Conservation (phyloP, 2,797 vertebrate genomes). For the Pseudomugil tenellus region DNA sequence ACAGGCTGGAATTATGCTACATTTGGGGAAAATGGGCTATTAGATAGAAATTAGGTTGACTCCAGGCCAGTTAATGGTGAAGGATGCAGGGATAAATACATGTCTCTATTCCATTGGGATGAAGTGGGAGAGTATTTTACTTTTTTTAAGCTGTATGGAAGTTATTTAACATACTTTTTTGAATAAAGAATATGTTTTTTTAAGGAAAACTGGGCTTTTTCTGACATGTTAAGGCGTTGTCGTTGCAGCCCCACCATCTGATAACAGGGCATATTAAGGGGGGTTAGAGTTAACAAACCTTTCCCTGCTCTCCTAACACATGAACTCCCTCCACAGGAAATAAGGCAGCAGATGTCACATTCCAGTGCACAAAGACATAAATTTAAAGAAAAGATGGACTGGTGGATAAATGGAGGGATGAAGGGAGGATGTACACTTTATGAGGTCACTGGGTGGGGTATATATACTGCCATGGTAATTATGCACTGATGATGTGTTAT, state of each 20-base stretch:
- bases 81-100: slow-evolving; percentile 53
- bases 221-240: slow-evolving; percentile 15
- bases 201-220: neutral
- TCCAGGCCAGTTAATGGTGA: slow-evolving; percentile 47
- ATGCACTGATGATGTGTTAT: slow-evolving; percentile 16
- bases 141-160: neutral
- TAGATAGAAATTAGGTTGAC: slow-evolving; percentile 66
- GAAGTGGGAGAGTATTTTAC: slow-evolving; percentile 44
- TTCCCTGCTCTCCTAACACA: slow-evolving; percentile 38
- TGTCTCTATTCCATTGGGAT: slow-evolving; percentile 32
- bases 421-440: slow-evolving; percentile 23
- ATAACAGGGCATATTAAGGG: slow-evolving; percentile 18
- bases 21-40: slow-evolving; percentile 53
- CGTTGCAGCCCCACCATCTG: slow-evolving; percentile 25
- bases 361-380: slow-evolving; percentile 44
- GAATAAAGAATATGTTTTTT: slow-evolving; percentile 8
- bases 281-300: slow-evolving; percentile 11
- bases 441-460: slow-evolving; percentile 49
- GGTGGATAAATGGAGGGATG: slow-evolving; percentile 12
- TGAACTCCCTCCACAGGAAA: slow-evolving; percentile 71
- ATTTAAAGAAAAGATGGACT: slow-evolving; percentile 57
- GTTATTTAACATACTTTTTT: neutral
- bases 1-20: slow-evolving; percentile 66
- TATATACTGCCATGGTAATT: slow-evolving; percentile 18
- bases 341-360: slow-evolving; percentile 74